Evolutionary conservation across 2,888 invertebrate species (phyloP), one percentile per base, ranked within the genome.

Genomic region (Blastobasis adustella): DNA sequence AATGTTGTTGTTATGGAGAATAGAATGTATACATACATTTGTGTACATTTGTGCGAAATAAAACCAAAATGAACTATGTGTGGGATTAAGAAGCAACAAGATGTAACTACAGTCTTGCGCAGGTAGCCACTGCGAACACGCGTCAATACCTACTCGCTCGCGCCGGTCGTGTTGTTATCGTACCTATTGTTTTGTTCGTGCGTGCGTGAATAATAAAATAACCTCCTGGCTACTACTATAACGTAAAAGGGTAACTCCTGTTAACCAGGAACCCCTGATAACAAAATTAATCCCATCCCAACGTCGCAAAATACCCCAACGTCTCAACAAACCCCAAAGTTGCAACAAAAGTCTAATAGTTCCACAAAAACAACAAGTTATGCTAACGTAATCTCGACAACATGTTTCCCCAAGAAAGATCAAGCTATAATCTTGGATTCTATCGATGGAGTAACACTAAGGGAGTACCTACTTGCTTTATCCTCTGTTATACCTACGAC

Each of bases 391-490:
- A 50, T 53, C 5, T 56, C 56, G 45, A 45, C 39, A 23, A 50
- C 45, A 36, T 39, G 42, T 23, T 54, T 51, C 49, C 58, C 60
- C 6, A 60, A 53, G 43, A 60, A 60, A 52, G 58, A 58, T 44
- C 60, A 60, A 57, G 57, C 60, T 9, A 52, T 60, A 9, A 48
- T 60, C 45, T 4, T 60, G 6, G 55, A 58, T 9, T 49, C 57
- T 4, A 52, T 58, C 5, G 58, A 56, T n/a, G 57, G 54, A 48
- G 46, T 55, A 9, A 47, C 49, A n/a, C 10, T 57, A 7, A 51
- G 50, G 36, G 57, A 57, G 23, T 55, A 58, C 44, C 46, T 54
- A 10, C 9, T 54, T n/a, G 44, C 54, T 5, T 49, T 58, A 37
- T 49, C 52, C 1, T 10, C 49, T 6, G 7, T 54, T 10, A 51